Conservation (phyloP, 2,797 vertebrate genomes). For the Odontamblyopus rebecca region DNA sequence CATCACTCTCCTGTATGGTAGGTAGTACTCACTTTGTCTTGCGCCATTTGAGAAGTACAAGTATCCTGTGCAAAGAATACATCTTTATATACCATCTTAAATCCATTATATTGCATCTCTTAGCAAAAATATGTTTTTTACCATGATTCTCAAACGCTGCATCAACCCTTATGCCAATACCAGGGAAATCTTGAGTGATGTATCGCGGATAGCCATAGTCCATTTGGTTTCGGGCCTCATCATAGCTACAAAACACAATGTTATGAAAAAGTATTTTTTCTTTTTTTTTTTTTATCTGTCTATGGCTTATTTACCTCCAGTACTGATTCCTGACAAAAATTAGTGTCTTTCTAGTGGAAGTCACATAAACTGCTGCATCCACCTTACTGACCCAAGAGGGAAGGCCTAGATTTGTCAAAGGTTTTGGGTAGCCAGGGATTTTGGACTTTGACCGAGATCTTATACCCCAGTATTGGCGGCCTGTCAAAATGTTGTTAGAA, state of each 20-base stretch:
- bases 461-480: conserved; percentile 76
- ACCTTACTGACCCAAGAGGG: conserved; percentile 70
- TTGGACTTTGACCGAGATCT: conserved; percentile 44
- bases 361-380: conserved; percentile 76
- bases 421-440: conserved; percentile 71
- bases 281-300: neutral
- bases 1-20: conserved; percentile 34
- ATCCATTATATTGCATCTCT: too few species aligned
- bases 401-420: conserved; percentile 75
- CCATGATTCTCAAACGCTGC: conserved; percentile 81
- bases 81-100: too few species aligned
- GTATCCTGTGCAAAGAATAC: conserved; percentile 53
- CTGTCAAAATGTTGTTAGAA: conserved; percentile 57
- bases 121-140: conserved; percentile 53
- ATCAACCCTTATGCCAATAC: conserved; percentile 77
- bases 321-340: conserved; percentile 77
- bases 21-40: conserved; percentile 67
- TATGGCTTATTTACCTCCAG: conserved; percentile 78
- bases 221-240: conserved; percentile 59
- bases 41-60: conserved; percentile 74
- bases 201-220: conserved; percentile 61
- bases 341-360: conserved; percentile 67
- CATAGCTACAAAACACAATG: conserved; percentile 50
- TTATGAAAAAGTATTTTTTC: neutral
- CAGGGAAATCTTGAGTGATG: conserved; percentile 68